phyloP scores from a whole-genome alignment of 2,113 vertebrate genomes.

The Sterna hirundo region DNA sequence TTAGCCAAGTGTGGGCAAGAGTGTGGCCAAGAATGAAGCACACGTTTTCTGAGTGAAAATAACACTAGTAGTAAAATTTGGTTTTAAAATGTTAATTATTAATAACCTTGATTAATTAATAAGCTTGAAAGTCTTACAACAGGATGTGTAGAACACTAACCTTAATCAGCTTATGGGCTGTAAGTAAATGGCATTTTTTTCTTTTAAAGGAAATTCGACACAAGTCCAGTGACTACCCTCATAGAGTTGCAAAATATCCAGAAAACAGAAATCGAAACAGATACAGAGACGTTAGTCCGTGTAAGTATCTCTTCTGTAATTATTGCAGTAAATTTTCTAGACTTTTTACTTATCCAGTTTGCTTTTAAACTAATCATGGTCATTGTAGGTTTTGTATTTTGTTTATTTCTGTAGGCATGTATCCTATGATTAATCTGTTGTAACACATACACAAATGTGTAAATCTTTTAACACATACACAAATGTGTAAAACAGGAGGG shows the following conservation, averaged over 20 bases:
- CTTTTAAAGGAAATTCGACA: constrained; percentile 91
- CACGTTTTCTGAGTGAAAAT: background rate
- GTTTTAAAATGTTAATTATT: background rate
- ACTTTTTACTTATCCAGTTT: background rate
- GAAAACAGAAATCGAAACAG: constrained; percentile 94
- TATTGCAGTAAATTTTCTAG: background rate
- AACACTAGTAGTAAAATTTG: background rate
- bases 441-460: background rate
- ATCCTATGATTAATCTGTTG: background rate
- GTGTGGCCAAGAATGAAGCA: background rate
- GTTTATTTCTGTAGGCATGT: background rate
- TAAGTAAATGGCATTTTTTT: constrained; percentile 61
- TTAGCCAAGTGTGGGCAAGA: background rate
- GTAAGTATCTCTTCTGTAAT: constrained; percentile 80
- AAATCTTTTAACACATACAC: fast-evolving
- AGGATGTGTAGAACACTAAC: background rate
- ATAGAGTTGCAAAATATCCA: constrained; percentile 91
- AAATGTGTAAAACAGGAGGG: background rate
- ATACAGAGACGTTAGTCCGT: constrained; percentile 98
- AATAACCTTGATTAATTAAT: background rate
- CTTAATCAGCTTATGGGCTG: background rate
- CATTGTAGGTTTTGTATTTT: background rate
- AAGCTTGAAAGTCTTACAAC: background rate
- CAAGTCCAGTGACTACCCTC: constrained; percentile 89
- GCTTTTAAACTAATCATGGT: background rate